Conservation (phyloP, 2,888 invertebrate species). For the Pelosia muscerda region DNA sequence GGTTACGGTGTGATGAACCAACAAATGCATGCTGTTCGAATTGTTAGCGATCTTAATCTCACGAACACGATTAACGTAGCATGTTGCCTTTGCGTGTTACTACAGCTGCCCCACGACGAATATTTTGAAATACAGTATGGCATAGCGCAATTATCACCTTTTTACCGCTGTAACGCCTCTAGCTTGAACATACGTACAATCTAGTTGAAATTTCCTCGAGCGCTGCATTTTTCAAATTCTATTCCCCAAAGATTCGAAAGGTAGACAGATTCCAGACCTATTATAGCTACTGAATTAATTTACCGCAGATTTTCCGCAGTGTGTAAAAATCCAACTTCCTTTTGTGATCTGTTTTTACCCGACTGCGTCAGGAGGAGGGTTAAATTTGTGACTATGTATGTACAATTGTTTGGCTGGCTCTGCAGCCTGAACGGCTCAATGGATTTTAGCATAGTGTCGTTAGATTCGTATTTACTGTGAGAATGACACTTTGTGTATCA, state of each 20-base stretch:
- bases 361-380: too few species aligned
- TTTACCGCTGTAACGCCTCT: not conserved
- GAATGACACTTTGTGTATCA: too few species aligned
- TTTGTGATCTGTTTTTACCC: not conserved
- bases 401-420: too few species aligned
- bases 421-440: too few species aligned
- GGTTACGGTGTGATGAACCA: not conserved
- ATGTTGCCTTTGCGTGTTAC: conserved; percentile 1
- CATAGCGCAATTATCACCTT: not conserved
- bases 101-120: not conserved
- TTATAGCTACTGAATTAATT: not conserved
- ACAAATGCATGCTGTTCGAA: conserved; percentile 4
- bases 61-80: conserved; percentile 2
- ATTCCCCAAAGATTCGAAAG: not conserved
- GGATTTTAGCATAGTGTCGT: too few species aligned
- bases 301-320: not conserved
- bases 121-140: not conserved
- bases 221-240: not conserved
- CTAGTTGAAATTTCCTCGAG: not conserved
- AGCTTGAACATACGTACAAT: not conserved
- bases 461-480: too few species aligned
- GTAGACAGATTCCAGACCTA: not conserved
- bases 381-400: too few species aligned
- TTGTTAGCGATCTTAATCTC: not conserved
- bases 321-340: not conserved